phyloP scores from a whole-genome alignment of 1,140 invertebrate genomes.

The Cotesia typhae region DNA sequence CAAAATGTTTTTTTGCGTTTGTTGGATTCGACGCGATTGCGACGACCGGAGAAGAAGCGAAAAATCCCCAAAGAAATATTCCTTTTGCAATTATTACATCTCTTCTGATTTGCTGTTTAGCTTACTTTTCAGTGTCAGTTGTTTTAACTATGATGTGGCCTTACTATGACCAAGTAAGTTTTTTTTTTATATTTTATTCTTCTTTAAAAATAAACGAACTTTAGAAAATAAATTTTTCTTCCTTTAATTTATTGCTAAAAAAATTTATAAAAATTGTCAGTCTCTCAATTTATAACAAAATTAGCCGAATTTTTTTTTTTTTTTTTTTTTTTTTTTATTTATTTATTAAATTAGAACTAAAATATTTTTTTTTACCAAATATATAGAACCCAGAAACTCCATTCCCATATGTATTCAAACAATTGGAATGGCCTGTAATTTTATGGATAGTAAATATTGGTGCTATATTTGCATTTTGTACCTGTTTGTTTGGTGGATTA shows the following conservation, averaged over 20 bases:
- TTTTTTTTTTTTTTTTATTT: too few relatives aligned
- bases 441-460: constrained; percentile 88
- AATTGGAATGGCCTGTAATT: constrained; percentile 78
- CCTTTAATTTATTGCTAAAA: too few relatives aligned
- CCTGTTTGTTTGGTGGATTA: constrained; percentile 86
- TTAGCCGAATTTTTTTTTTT: background rate
- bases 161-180: constrained; percentile 80
- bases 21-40: constrained; percentile 91
- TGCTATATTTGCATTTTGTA: constrained; percentile 80
- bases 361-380: constrained; percentile 37
- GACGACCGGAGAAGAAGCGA: constrained; percentile 85
- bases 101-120: constrained; percentile 78
- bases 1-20: constrained; percentile 91
- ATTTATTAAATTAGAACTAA: constrained; percentile 11
- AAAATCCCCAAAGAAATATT: constrained; percentile 87
- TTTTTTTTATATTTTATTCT: too few relatives aligned
- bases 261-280: too few relatives aligned
- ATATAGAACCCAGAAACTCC: constrained; percentile 79
- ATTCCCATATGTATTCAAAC: constrained; percentile 82
- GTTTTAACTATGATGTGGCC: constrained; percentile 93
- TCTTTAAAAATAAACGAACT: too few relatives aligned
- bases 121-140: constrained; percentile 86
- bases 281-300: background rate
- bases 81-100: constrained; percentile 89
- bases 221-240: too few relatives aligned